Base-by-base conservation (phyloP, 2,113 vertebrate species). In the Oreocharis arfaki region DNA sequence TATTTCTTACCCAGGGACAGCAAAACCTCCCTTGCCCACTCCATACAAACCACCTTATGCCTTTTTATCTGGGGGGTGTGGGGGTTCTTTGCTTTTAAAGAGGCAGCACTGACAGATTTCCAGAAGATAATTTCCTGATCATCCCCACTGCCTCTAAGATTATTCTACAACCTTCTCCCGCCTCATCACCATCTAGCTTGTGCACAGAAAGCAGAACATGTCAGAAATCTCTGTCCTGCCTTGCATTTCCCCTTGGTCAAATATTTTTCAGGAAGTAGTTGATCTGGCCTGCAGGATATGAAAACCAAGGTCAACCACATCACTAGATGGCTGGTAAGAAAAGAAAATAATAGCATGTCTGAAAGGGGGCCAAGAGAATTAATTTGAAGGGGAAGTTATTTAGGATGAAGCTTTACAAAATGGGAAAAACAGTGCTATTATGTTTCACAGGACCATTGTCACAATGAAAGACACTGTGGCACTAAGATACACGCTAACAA, bases 211-310 rank as follows among this genome's bases (percentile, higher is more conserved):
- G 71, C 68, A 64, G 53, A 90, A 65, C 35, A 15, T 0, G 10
- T 24, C 77, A 84, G 79, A 90, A 95, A 84, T 89, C 60, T 84
- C 86, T 64, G n/a, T 75, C 80, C 65, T 89, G 85, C 75, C 76
- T 81, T 83, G 67, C n/a, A 44, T 90, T 87, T 91, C 87, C 74
- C 63, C 64, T 71, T 77, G 76, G 88, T 88, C 95, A 94, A 89
- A 63, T 92, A 71, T 93, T 96, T 94, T 93, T 97, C 92, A 92
- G 95, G 92, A 97, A 96, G 88, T 84, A 94, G 88, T 81, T 94
- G 68, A 96, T 81, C 47, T 64, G 86, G 88, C 61, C 86, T 93
- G 76, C 79, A 93, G 93, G 90, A 87, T 95, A 75, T 47, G 76
- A 96, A 96, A 94, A 87, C 85, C 94, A 89, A 92, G 80, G 69